Conservation (phyloP, 1,140 invertebrate species). For the Drosophila orena region DNA sequence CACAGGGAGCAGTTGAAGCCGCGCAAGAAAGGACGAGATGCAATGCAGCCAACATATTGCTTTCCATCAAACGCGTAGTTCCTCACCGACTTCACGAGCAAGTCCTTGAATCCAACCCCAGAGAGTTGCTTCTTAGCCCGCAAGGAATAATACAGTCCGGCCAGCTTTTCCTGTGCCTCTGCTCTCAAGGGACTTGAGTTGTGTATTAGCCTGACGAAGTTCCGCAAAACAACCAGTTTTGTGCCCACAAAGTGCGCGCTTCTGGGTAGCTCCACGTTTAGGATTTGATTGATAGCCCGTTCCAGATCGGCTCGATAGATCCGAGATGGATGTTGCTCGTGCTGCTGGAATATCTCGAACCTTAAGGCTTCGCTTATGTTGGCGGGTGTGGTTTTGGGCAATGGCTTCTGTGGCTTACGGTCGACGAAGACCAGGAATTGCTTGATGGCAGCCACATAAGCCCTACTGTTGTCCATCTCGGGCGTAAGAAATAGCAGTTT, state of each 20-base stretch:
- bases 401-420: background rate
- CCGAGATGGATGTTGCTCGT: background rate
- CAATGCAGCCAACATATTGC: background rate
- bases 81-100: background rate
- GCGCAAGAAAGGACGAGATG: background rate
- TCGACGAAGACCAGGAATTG: background rate
- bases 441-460: background rate
- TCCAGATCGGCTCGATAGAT: conserved; percentile 4
- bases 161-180: background rate
- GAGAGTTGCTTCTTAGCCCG: background rate
- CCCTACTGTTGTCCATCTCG: background rate
- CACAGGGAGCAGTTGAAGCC: conserved; percentile 1
- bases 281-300: conserved; percentile 1
- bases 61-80: background rate
- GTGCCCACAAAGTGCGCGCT: background rate
- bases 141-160: background rate
- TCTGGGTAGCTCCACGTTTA: background rate
- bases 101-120: background rate
- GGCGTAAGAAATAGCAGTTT: background rate
- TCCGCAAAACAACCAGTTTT: background rate
- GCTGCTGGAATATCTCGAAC: background rate
- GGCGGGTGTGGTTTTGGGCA: background rate
- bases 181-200: background rate
- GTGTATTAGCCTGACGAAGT: background rate
- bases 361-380: background rate